These are phyloP conservation scores for Scomberomorus guttatus DNA, from an alignment of 2,797 vertebrate genomes.

Conservation along the genomic window DNA sequence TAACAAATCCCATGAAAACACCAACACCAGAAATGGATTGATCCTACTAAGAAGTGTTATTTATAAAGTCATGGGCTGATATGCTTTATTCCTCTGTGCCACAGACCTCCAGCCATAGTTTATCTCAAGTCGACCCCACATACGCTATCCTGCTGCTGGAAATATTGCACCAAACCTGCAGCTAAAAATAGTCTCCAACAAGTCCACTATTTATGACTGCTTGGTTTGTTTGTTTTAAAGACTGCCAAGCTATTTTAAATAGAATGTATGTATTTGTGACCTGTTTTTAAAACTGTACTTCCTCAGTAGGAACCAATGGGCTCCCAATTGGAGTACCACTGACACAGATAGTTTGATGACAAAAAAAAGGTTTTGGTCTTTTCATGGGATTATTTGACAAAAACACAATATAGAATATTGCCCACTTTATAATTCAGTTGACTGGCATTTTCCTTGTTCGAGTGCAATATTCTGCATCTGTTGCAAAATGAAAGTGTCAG, in stretches of 20 bases:
- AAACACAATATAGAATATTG: neutral
- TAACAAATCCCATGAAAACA: neutral
- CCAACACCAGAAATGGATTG: neutral
- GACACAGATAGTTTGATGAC: neutral
- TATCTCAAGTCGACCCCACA: neutral
- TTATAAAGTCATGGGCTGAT: neutral
- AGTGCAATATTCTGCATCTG: neutral
- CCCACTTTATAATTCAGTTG: neutral
- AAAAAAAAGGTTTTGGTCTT: neutral
- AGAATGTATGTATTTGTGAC: neutral
- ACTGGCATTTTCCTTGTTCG: neutral
- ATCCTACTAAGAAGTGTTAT: neutral
- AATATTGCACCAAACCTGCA: neutral
- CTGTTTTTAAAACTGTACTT: neutral
- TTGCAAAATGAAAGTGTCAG: constrained; percentile 19
- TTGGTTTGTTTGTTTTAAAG: neutral
- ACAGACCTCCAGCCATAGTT: neutral
- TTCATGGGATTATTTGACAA: neutral
- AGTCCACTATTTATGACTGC: neutral
- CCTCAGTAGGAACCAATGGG: neutral
- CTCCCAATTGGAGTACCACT: neutral
- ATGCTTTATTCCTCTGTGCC: no score
- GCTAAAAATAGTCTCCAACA: neutral
- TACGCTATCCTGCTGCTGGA: neutral
- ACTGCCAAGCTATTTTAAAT: neutral